A percentile compares a stretch with the other conserved stretches of the same genome.
Conservation (phyloP, 2,113 vertebrate species). For the Sander vitreus region DNA sequence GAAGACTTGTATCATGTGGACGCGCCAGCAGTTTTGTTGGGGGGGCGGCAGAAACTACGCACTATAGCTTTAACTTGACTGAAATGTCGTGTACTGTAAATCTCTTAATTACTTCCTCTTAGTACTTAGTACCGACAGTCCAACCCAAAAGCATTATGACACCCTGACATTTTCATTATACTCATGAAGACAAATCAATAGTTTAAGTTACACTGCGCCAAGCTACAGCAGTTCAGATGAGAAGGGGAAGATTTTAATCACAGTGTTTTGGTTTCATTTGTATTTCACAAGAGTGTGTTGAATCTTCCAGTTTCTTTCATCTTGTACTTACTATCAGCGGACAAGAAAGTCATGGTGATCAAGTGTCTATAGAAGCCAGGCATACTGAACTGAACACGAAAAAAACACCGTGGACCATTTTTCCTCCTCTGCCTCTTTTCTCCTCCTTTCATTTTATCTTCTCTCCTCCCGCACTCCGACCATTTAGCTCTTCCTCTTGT, state of each 20-base stretch:
- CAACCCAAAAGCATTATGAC: not conserved
- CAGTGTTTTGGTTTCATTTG: not conserved
- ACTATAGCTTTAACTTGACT: not conserved
- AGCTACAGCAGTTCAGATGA: not conserved
- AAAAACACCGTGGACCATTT: not conserved
- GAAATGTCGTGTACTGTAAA: not conserved
- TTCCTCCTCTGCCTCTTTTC: not conserved
- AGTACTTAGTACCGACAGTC: not conserved
- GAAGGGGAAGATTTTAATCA: not conserved
- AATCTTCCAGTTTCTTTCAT: not conserved
- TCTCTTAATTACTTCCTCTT: not conserved
- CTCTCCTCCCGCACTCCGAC: slow-evolving; percentile 22
- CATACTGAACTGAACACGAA: not conserved
- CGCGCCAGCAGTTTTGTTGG: too few species aligned
- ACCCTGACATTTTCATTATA: slow-evolving; percentile 4
- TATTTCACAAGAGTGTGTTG: not conserved
- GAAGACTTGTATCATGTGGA: too few species aligned
- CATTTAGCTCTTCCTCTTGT: slow-evolving; percentile 42
- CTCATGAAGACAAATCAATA: not conserved
- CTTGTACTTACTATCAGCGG: not conserved
- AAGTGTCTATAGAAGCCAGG: not conserved
- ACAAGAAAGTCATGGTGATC: not conserved
- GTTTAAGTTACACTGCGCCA: not conserved
- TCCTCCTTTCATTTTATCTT: slow-evolving; percentile 8
- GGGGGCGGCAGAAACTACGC: too few species aligned